Evolutionary conservation across 2,113 vertebrate genomes (phyloP).

Genomic region (Lynx canadensis): DNA sequence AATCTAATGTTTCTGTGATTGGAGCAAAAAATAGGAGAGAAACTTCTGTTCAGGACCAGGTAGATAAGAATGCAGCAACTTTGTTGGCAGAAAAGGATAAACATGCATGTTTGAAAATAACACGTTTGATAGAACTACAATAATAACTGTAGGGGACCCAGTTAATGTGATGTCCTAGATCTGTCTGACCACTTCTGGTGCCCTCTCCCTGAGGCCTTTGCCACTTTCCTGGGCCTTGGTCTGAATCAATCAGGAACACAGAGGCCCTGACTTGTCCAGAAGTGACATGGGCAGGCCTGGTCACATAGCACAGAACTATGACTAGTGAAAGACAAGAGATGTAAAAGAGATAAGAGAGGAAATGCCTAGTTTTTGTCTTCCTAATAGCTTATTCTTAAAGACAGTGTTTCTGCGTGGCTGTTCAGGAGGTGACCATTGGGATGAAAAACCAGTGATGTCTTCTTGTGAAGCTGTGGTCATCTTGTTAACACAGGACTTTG

Average conservation of each 20-base stretch:
- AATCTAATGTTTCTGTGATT: conserved; percentile 42
- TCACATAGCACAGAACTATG: background rate
- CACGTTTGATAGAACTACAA: background rate
- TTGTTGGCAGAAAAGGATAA: conserved; percentile 16
- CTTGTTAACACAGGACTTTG: background rate
- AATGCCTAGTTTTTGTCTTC: background rate
- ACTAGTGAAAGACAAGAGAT: background rate
- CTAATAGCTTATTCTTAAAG: background rate
- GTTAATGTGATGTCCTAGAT: background rate
- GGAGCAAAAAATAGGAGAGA: conserved; percentile 44
- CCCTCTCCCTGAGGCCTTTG: background rate
- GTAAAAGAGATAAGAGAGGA: background rate
- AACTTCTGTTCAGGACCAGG: conserved; percentile 33
- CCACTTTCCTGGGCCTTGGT: background rate
- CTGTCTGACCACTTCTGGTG: background rate
- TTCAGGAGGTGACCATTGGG: background rate
- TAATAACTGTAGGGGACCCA: background rate
- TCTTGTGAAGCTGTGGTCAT: background rate
- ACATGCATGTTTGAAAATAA: conserved; percentile 6
- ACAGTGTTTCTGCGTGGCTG: background rate
- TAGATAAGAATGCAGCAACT: conserved; percentile 7
- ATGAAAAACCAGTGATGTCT: background rate
- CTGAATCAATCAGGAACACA: background rate
- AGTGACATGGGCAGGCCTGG: background rate
- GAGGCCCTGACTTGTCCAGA: background rate